Evolutionary conservation across 2,888 invertebrate species (phyloP).

Genomic region (Ormyrus labotus): DNA sequence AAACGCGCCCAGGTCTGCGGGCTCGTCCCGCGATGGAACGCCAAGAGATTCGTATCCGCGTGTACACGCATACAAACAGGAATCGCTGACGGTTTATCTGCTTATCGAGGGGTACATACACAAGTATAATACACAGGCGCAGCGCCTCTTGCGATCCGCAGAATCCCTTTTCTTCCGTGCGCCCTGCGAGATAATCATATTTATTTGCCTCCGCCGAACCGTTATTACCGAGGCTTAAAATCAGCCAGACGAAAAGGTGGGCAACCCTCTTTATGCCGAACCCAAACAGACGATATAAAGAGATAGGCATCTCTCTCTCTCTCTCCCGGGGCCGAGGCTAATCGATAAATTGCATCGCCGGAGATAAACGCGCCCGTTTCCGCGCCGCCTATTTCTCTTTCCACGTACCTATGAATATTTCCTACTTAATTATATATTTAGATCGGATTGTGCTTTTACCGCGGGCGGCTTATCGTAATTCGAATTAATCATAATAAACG

Average conservation of each 20-base stretch:
- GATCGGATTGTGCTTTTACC: too few species aligned
- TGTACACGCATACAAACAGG: conserved; percentile 29
- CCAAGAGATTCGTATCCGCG: conserved; percentile 26
- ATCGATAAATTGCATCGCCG: conserved; percentile 42
- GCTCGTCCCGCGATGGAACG: conserved; percentile 25
- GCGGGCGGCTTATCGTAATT: too few species aligned
- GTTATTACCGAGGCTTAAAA: conserved; percentile 53
- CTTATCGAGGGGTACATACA: conserved; percentile 25
- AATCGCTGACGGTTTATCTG: conserved; percentile 36
- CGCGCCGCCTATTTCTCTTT: conserved; percentile 9
- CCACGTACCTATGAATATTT: not conserved
- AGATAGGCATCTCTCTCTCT: conserved; percentile 29
- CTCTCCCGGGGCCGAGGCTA: not conserved
- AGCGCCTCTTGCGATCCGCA: not conserved
- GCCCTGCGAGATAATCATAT: conserved; percentile 52
- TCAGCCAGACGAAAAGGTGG: conserved; percentile 42
- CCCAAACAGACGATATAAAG: conserved; percentile 23
- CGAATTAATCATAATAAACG: too few species aligned
- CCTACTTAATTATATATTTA: not conserved
- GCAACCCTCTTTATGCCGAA: not conserved
- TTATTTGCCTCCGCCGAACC: conserved; percentile 57
- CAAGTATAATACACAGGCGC: not conserved
- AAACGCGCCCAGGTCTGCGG: not conserved
- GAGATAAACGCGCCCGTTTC: conserved; percentile 9
- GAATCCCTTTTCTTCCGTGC: conserved; percentile 16